Conservation (phyloP, 2,797 vertebrate genomes). For the Hylomyscus alleni region DNA sequence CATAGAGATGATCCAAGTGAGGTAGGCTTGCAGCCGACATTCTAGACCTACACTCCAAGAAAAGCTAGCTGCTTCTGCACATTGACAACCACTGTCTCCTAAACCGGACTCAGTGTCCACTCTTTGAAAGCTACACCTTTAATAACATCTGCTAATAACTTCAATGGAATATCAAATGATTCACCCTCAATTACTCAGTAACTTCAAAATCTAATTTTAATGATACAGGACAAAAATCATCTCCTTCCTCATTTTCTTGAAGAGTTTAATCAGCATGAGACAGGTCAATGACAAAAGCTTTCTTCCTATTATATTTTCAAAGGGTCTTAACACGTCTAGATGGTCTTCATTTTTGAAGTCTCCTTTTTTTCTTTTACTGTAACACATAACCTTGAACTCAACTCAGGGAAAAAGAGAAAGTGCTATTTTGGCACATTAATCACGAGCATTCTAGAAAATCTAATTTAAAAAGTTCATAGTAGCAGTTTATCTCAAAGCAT, state of each 20-base stretch:
- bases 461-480: background rate
- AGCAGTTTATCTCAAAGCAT: background rate
- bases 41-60: background rate
- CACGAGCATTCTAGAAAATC: background rate
- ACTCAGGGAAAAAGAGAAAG: background rate
- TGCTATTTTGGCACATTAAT: background rate
- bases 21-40: background rate
- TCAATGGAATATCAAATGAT: background rate
- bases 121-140: slow-evolving; percentile 21
- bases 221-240: background rate
- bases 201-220: slow-evolving; percentile 1
- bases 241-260: background rate
- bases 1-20: background rate
- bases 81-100: background rate
- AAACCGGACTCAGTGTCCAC: background rate
- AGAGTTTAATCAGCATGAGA: slow-evolving; percentile 23
- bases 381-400: background rate
- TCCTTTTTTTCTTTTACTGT: background rate
- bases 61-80: background rate
- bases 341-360: background rate
- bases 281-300: background rate
- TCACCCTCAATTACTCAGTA: background rate
- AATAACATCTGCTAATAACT: background rate
- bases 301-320: slow-evolving; percentile 11
- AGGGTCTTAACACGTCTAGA: background rate